phyloP scores from a whole-genome alignment of 2,797 vertebrate genomes.

The Tenualosa thibaudeaui region DNA sequence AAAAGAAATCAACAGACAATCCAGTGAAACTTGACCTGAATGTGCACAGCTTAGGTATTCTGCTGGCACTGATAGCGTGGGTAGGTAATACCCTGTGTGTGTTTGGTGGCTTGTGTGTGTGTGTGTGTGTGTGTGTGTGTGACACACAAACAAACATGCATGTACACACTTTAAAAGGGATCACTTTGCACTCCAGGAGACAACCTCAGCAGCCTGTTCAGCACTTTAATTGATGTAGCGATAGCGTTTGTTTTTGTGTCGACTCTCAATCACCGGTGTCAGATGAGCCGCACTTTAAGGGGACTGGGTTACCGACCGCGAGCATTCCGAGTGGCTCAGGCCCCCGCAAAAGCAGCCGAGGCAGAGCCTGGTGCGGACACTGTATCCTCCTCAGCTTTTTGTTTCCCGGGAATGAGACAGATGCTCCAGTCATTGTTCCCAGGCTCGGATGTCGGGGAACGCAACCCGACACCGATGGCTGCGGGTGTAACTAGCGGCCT shows the following conservation, averaged over 20 bases:
- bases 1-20: not conserved
- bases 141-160: constrained; percentile 7
- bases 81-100: not conserved
- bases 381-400: constrained; percentile 49
- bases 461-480: constrained; percentile 69
- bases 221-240: constrained; percentile 57
- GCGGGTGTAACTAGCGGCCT: constrained; percentile 69
- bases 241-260: constrained; percentile 60
- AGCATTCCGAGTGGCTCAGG: constrained; percentile 57
- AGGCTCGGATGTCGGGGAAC: constrained; percentile 59
- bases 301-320: constrained; percentile 67
- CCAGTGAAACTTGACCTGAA: constrained; percentile 18
- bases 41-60: not conserved
- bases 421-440: constrained; percentile 72
- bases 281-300: constrained; percentile 48
- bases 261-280: constrained; percentile 58
- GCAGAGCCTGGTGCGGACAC: constrained; percentile 48
- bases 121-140: not conserved
- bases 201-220: constrained; percentile 39
- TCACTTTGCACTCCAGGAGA: constrained; percentile 35
- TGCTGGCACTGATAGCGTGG: not conserved
- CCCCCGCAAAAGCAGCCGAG: constrained; percentile 34
- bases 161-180: not conserved
- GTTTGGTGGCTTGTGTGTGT: not conserved
- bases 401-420: constrained; percentile 61